Base-by-base conservation (phyloP, 2,113 vertebrate species). In the Odontesthes bonariensis region DNA sequence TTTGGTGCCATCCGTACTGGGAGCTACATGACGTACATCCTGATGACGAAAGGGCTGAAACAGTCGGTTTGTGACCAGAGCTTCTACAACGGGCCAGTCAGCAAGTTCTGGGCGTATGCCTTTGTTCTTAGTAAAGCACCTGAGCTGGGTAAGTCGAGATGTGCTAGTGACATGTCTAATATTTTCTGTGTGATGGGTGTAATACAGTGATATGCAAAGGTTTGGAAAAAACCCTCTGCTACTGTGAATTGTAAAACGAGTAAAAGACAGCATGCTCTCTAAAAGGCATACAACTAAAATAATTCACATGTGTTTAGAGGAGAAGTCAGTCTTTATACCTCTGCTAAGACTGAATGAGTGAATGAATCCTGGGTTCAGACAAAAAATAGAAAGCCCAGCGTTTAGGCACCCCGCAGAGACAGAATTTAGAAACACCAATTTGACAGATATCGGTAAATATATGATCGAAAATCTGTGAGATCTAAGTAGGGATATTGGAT, bases 41-140 rank as follows among this genome's bases (percentile, higher is more conserved):
- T 99, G 95, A 97, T 98, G 96, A 97, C 96, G 82, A 99, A 98
- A 95, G 98, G 98, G 74, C 95, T 99, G 73, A 97, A 99, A 90
- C 96, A 97, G 91, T 99, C 98, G 11, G 97, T 99, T 42, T 99
- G 98, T 86, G 98, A 99, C 93, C 98, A 99, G 95, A 92, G 98
- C 92, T 99, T 99, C 95, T 99, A 99, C 96, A 97, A 97, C 79
- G 98, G 97, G 88, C 98, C 98, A 17, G 95, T 99, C 95, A 99
- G 96, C 96, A 99, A 99, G 94, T 99, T 99, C 94, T 99, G 98
- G 98, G 98, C 98, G 3, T 99, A 98, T 31, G 98, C 98, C 47
- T 99, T 99, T 91, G 98, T 99, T 75, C 95, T 99, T 81, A 99
- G 98, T 93, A 99, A 99, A 95, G 98, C 98, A 77, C 98, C 98